Evolutionary conservation across 2,113 vertebrate species (phyloP).

Genomic region (Ornithorhynchus anatinus): DNA sequence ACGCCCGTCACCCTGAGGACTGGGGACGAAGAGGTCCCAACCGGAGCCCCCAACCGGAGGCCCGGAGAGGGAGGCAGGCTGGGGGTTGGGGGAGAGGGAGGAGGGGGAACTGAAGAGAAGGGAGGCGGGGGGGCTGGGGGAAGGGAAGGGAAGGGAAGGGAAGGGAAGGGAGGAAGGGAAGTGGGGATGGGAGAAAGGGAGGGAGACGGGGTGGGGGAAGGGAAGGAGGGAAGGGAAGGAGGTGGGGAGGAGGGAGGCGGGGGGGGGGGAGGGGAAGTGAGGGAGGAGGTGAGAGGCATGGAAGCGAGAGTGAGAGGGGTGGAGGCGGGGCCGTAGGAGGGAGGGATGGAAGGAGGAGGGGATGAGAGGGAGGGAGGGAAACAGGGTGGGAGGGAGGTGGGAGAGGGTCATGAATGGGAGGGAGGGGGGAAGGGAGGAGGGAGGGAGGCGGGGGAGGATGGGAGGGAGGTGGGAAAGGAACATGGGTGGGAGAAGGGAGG

Average conservation of each 20-base stretch:
- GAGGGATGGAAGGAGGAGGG: background rate
- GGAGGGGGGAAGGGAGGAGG: background rate
- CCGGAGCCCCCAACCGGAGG: too few species aligned
- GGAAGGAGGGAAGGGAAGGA: background rate
- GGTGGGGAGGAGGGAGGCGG: background rate
- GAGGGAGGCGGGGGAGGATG: background rate
- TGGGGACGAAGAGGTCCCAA: too few species aligned
- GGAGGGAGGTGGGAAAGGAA: background rate
- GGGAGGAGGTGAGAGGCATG: background rate
- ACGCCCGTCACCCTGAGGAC: background rate
- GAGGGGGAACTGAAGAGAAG: background rate
- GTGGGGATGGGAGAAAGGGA: background rate
- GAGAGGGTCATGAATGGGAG: background rate
- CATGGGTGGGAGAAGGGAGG: too few species aligned
- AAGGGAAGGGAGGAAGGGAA: background rate
- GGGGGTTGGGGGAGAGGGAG: constrained; percentile 26
- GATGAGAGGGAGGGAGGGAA: background rate
- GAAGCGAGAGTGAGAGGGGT: background rate
- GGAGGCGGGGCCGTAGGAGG: background rate
- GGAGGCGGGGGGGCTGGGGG: background rate
- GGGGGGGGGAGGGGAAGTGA: background rate
- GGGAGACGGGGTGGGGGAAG: background rate
- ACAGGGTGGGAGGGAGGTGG: background rate
- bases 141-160: background rate
- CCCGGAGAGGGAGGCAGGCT: constrained; percentile 13